phyloP scores from a whole-genome alignment of 1,140 invertebrate species.

The Hormaphis cornu region DNA sequence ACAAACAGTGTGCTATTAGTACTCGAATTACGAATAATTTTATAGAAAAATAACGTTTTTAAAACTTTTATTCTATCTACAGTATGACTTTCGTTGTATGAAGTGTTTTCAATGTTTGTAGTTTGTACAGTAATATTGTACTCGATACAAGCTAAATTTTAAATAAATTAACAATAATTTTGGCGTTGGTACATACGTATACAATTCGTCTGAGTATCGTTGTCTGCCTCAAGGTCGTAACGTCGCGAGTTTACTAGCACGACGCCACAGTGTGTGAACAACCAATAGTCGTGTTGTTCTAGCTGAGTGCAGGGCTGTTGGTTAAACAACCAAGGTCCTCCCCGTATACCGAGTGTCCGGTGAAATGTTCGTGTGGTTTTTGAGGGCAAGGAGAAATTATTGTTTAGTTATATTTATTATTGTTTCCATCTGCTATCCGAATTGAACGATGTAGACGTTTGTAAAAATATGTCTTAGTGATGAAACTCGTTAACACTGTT shows the following conservation, averaged over 20 bases:
- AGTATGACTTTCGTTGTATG: no score
- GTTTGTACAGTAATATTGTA: no score
- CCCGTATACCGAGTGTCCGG: background rate
- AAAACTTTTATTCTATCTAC: no score
- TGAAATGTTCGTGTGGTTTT: constrained; percentile 30
- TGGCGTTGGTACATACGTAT: background rate
- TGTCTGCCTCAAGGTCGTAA: constrained; percentile 11
- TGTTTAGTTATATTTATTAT: constrained; percentile 25
- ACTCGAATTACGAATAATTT: no score
- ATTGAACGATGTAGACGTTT: background rate
- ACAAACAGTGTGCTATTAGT: no score
- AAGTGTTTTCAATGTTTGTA: no score
- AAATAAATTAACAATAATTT: no score
- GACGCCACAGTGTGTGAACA: background rate
- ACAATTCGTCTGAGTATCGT: background rate
- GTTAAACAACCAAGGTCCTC: constrained; percentile 15
- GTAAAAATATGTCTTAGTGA: background rate
- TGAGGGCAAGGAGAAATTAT: constrained; percentile 31
- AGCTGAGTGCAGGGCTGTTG: constrained; percentile 26
- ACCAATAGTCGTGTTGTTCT: constrained; percentile 24
- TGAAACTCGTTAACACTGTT: background rate
- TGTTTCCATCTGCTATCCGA: background rate
- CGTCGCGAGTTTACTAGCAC: background rate
- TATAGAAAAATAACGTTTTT: no score
- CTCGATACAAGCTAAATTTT: no score